Evolutionary conservation across 2,888 invertebrate genomes (phyloP), one percentile per base, ranked within the genome.

Genomic region (Athetis lepigone): DNA sequence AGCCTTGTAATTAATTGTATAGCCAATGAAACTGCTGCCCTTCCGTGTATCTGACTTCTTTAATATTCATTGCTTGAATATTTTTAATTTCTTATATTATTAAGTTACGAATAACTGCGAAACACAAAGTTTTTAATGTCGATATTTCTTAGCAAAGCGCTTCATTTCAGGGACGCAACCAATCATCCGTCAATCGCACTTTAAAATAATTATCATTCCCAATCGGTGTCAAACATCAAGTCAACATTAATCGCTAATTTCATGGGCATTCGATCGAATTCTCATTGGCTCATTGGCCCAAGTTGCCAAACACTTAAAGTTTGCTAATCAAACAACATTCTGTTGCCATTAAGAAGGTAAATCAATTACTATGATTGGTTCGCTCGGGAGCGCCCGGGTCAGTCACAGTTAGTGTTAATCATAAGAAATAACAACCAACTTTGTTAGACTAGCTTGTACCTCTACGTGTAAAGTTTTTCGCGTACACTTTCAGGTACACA

Each of bases 361-460:
- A 79, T 79, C 78, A 82, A 82, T 84, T 84, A 82, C 73, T 63
- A 57, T 83, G 76, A 83, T 84, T 82, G 75, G 66, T 71, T 57
- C 39, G 68, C 62, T 56, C 29, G 56, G 54, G 58, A 25, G 23
- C 29, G 42, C 27, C 18, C 13, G 25, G 23, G 71, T 70, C 72
- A 58, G 51, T 72, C 70, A 50, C 56, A 58, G 33, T 56, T 67
- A 56, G 66, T 40, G 74, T 73, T 66, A 66, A 73, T 73, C 37
- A 50, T 69, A 69, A 40, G 49, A 64, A 56, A 46, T 55, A 50
- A 66, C 61, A 69, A 27, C n/a, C 19, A 69, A 69, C 60, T 65
- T 60, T 33, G 29, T 49, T 23, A 19, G 49, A 69, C 42, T 16
- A 21, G 25, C 18, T 47, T 1, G 11, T 43, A 27, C 25, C 19